Percentiles rank a stretch among this genome's conserved stretches.
Evolutionary conservation across 2,797 vertebrate species (phyloP).

Genomic region (Crenichthys baileyi): DNA sequence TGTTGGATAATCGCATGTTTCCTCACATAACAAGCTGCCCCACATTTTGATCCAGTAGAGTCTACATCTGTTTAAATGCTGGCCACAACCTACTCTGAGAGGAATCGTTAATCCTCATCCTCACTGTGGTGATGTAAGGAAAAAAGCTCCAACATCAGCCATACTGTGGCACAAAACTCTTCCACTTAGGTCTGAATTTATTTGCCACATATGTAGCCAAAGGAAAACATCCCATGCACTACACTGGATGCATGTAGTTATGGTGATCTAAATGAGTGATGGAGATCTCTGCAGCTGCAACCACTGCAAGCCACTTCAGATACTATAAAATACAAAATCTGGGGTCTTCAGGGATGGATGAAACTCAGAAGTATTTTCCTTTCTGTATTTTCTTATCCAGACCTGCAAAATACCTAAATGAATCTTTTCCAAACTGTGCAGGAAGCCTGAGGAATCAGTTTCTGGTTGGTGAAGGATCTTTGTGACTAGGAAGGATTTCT

Average conservation of each 20-base stretch:
- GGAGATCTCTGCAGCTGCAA: conserved; percentile 49
- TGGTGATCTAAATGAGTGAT: conserved; percentile 54
- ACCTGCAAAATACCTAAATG: no score
- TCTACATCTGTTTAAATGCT: conserved; percentile 68
- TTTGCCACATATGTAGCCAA: conserved; percentile 33
- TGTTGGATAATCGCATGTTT: conserved; percentile 55
- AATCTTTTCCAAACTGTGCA: no score
- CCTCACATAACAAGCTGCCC: conserved; percentile 56
- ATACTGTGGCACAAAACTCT: conserved; percentile 43
- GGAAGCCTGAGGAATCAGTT: conserved; percentile 35
- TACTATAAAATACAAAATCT: no score
- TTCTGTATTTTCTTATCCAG: not conserved
- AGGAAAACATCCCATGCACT: conserved; percentile 40
- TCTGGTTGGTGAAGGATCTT: conserved; percentile 61
- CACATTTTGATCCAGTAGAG: conserved; percentile 67
- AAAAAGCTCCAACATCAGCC: conserved; percentile 46
- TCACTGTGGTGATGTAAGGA: conserved; percentile 37
- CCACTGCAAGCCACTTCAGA: no score
- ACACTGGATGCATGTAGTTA: conserved; percentile 51
- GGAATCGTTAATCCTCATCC: conserved; percentile 69
- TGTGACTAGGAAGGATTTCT: conserved; percentile 72
- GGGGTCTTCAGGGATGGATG: no score
- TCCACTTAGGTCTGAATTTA: conserved; percentile 26
- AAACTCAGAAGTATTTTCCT: not conserved
- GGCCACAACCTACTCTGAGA: conserved; percentile 52